phyloP scores from a whole-genome alignment of 53 echinoderm and acorn worm genomes.

The Stichopus horrens region DNA sequence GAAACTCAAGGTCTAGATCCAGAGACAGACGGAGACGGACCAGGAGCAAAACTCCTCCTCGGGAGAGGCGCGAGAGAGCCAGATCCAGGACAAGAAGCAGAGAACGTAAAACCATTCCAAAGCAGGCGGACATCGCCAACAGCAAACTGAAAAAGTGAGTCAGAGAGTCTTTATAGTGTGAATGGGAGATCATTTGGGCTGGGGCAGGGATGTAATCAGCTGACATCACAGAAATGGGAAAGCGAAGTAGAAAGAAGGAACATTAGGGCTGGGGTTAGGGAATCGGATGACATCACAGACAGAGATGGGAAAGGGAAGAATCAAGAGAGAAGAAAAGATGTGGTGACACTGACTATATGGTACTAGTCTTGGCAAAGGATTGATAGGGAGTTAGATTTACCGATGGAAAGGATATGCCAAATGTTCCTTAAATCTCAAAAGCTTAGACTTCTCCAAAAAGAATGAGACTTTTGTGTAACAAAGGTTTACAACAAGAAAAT shows the following conservation, averaged over 20 bases:
- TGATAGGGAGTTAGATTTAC: no score
- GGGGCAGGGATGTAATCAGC: background rate
- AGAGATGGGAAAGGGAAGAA: background rate
- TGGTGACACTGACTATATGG: background rate
- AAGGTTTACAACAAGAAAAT: no score
- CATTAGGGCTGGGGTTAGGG: background rate
- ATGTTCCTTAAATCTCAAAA: no score
- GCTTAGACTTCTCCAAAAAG: no score
- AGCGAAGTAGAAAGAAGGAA: background rate
- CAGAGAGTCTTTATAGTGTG: background rate
- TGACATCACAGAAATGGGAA: background rate
- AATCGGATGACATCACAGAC: background rate
- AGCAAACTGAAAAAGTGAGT: conserved; percentile 57
- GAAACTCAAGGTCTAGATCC: conserved; percentile 51
- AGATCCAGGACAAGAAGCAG: conserved; percentile 33
- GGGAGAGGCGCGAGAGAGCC: background rate
- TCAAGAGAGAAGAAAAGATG: background rate
- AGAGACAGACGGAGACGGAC: conserved; percentile 43
- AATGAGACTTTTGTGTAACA: no score
- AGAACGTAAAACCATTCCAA: conserved; percentile 3
- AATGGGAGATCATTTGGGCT: background rate
- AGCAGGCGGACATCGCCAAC: conserved; percentile 22
- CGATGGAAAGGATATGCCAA: no score
- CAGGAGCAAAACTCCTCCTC: conserved; percentile 43
- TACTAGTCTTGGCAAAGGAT: no score